These are phyloP conservation scores for Aethes cnicana DNA, from an alignment of 2,888 invertebrate genomes.

Conservation along the genomic window DNA sequence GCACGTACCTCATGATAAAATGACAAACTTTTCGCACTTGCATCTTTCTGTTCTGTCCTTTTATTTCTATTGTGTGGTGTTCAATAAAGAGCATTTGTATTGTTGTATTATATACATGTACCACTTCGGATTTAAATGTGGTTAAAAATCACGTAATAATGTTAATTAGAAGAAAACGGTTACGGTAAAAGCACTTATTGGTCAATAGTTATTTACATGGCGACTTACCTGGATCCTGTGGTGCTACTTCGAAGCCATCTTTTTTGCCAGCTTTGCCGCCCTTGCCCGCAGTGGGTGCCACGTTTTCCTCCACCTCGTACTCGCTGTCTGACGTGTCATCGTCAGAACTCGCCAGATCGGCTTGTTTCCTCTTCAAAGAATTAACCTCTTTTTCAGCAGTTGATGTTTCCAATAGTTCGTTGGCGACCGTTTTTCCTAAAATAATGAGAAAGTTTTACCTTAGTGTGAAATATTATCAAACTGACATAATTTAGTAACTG, in stretches of 20 bases:
- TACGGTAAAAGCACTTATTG: neutral
- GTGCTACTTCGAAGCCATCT: constrained; percentile 86
- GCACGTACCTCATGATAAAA: no score
- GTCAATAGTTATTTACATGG: no score
- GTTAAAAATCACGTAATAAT: no score
- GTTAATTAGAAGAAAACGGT: no score
- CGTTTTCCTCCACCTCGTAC: constrained; percentile 71
- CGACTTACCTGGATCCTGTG: constrained; percentile 78
- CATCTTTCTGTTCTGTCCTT: no score
- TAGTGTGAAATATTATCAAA: no score
- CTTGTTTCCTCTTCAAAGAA: constrained; percentile 53
- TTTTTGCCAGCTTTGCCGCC: constrained; percentile 71
- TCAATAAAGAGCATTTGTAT: no score
- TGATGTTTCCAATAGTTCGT: constrained; percentile 43
- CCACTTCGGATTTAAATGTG: no score
- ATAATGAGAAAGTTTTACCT: neutral
- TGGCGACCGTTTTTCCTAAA: constrained; percentile 39
- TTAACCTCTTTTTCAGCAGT: constrained; percentile 35
- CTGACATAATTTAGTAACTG: no score
- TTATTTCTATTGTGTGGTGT: no score
- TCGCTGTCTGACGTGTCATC: constrained; percentile 74
- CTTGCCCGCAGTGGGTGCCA: constrained; percentile 43
- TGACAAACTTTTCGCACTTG: no score
- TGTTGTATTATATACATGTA: no score
- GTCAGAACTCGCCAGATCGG: constrained; percentile 67